Evolutionary conservation across 2,888 invertebrate genomes (phyloP), one percentile per base, ranked within the genome.

Genomic region (Oxytorus armatus): DNA sequence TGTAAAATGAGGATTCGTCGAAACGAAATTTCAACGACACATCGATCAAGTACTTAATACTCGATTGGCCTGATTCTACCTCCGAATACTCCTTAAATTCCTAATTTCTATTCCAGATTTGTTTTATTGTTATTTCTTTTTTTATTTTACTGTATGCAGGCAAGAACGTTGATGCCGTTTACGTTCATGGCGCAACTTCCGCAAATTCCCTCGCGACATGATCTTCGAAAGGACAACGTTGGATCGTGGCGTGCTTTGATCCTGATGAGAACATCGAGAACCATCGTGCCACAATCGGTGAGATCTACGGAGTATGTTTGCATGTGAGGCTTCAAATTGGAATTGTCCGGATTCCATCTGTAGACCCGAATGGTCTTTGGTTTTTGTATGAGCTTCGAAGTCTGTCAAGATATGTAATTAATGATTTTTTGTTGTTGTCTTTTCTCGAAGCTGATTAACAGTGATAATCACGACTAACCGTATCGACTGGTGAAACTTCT

Each of bases 111-210:
- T n/a, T n/a, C n/a, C n/a, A n/a, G n/a, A n/a, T n/a, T 21, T 39
- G 7, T 33, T 51, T 33, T 23, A 8, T 8, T 3, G 2, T 68
- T 65, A 65, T 18, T 42, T 65, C n/a, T 1, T 42, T 61, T 29
- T 21, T 7, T 76, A 29, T 36, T 57, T 88, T 88, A 90, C 90
- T 88, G 89, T 77, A 89, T 73, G 79, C 89, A 95, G 63, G 95
- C 95, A 81, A 95, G 90, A 1, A 94, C 95, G 89, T 95, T 95
- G 49, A 92, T 91, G 39, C 95, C 95, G 82, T 93, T 93, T 85
- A 95, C 94, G 88, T 95, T 95, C 95, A 95, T 95, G 3, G 94
- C 92, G 88, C 95, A 95, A 33, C 94, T 94, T 4, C 95, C 95
- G 89, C 95, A 95, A 85, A 95, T 95, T 14, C 95, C 94, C 89